phyloP scores from a whole-genome alignment of 1,140 invertebrate species.

The Bombus superbus region DNA sequence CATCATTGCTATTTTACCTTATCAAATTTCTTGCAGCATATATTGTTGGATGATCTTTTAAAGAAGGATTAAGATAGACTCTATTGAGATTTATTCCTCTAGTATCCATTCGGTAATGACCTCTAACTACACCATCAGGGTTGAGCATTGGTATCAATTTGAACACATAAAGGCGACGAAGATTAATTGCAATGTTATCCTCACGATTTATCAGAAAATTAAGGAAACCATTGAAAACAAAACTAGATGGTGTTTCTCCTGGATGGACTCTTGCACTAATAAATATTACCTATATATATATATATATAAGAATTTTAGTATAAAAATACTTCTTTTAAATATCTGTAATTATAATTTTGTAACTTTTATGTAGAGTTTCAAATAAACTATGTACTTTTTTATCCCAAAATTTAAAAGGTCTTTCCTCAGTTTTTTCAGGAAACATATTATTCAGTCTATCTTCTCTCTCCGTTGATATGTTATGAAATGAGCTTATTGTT shows the following conservation, averaged over 20 bases:
- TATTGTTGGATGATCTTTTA: slow-evolving; percentile 91
- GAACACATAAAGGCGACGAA: slow-evolving; percentile 93
- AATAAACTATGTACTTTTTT: slow-evolving; percentile 85
- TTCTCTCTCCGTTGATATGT: slow-evolving; percentile 88
- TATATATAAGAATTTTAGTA: slow-evolving; percentile 21
- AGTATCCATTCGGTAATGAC: slow-evolving; percentile 95
- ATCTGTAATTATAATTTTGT: neutral
- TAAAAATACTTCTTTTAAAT: neutral
- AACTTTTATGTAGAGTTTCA: neutral
- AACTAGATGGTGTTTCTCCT: slow-evolving; percentile 96
- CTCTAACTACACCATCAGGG: slow-evolving; percentile 95
- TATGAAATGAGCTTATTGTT: slow-evolving; percentile 93
- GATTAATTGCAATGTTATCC: slow-evolving; percentile 88
- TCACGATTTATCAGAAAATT: slow-evolving; percentile 89
- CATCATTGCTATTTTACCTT: slow-evolving; percentile 81
- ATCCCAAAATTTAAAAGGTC: slow-evolving; percentile 89
- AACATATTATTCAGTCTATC: slow-evolving; percentile 90
- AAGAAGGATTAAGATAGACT: slow-evolving; percentile 91
- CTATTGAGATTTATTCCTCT: slow-evolving; percentile 95
- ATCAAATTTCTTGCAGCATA: slow-evolving; percentile 91
- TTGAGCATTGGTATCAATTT: slow-evolving; percentile 97
- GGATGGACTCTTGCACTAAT: slow-evolving; percentile 96
- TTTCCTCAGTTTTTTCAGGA: slow-evolving; percentile 86
- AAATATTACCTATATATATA: slow-evolving; percentile 89
- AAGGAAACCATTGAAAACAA: slow-evolving; percentile 96